Conservation (phyloP, 2,113 vertebrate genomes). For the Nanorana parkeri region DNA sequence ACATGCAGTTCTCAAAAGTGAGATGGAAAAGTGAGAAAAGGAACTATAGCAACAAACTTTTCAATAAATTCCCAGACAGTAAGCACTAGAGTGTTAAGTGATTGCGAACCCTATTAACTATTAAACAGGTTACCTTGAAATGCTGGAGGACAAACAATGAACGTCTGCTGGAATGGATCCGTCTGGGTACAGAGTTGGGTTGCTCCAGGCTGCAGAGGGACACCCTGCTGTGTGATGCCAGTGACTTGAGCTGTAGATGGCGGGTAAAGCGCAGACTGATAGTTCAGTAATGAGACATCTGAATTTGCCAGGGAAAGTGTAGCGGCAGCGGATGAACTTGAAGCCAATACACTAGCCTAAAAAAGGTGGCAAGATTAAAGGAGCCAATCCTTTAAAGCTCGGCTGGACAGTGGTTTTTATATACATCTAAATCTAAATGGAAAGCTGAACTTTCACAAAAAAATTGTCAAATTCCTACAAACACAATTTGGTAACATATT, state of each 20-base stretch:
- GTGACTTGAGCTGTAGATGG: conserved; percentile 93
- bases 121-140: conserved; percentile 84
- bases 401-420: too few species aligned
- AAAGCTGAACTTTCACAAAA: too few species aligned
- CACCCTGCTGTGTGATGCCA: conserved; percentile 88
- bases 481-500: too few species aligned
- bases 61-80: too few species aligned
- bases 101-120: background rate
- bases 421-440: too few species aligned
- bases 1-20: too few species aligned
- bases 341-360: conserved; percentile 79
- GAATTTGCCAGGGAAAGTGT: conserved; percentile 91
- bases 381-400: too few species aligned
- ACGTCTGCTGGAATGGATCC: conserved; percentile 96
- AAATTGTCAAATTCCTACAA: too few species aligned
- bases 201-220: conserved; percentile 89
- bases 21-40: too few species aligned
- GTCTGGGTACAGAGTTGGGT: conserved; percentile 92
- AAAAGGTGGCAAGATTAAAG: conserved; percentile 31
- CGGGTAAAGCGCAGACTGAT: conserved; percentile 93
- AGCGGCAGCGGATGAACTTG: conserved; percentile 84
- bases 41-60: too few species aligned
- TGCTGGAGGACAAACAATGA: conserved; percentile 95
- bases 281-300: conserved; percentile 91
- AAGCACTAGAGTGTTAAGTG: background rate